Percentiles rank a stretch among this genome's conserved stretches.
Conservation (phyloP, 2,888 invertebrate species). For the Alloplasta piceator region DNA sequence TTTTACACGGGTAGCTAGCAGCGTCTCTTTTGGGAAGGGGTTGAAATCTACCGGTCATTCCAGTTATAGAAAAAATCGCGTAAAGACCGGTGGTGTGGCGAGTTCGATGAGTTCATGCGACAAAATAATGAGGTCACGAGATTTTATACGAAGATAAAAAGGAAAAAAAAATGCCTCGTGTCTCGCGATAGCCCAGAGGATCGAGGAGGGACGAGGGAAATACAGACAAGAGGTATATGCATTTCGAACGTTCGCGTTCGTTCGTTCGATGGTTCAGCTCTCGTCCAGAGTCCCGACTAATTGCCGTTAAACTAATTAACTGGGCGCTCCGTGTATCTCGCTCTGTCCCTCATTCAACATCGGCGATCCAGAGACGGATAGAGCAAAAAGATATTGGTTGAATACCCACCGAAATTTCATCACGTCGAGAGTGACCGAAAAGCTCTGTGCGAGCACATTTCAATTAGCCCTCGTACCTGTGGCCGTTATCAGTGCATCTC, state of each 20-base stretch:
- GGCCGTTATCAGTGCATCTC: no score
- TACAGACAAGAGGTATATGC: neutral
- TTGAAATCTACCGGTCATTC: neutral
- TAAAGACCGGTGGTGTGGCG: neutral
- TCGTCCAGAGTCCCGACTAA: slow-evolving; percentile 26
- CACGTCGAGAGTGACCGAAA: slow-evolving; percentile 4
- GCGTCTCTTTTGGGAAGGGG: no score
- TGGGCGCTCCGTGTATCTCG: neutral
- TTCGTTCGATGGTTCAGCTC: slow-evolving; percentile 3
- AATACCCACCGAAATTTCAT: slow-evolving; percentile 19
- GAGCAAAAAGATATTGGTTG: neutral
- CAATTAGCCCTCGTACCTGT: slow-evolving; percentile 6
- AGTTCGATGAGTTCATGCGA: slow-evolving; percentile 19
- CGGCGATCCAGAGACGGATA: slow-evolving; percentile 6
- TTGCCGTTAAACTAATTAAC: slow-evolving; percentile 46
- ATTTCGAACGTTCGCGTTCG: neutral
- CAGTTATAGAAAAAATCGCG: neutral
- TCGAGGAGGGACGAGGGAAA: neutral
- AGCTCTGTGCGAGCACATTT: slow-evolving; percentile 10
- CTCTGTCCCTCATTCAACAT: neutral
- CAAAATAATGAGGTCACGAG: slow-evolving; percentile 33
- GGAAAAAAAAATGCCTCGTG: neutral
- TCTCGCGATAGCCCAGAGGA: neutral
- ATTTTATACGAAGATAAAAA: slow-evolving; percentile 5
- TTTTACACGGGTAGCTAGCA: no score